Conservation (phyloP, 2,113 vertebrate species). For the Antennarius striatus region DNA sequence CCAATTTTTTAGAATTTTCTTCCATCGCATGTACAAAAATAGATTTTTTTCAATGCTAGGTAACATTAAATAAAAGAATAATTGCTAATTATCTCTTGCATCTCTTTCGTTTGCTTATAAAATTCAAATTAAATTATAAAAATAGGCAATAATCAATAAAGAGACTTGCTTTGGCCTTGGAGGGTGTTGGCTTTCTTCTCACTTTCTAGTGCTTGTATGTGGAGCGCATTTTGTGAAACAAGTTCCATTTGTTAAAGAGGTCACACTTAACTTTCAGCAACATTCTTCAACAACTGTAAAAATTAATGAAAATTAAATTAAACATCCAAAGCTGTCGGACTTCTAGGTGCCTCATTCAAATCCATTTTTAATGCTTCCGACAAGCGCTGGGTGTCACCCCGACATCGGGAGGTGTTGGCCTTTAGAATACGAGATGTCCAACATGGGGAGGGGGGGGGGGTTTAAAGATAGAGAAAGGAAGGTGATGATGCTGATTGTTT, state of each 20-base stretch:
- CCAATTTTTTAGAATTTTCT: no score
- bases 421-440: slow-evolving; percentile 13
- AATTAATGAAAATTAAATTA: slow-evolving; percentile 40
- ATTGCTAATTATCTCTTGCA: no score
- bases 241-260: background rate
- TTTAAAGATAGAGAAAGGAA: background rate
- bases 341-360: slow-evolving; percentile 30
- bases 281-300: slow-evolving; percentile 24
- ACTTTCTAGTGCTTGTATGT: background rate
- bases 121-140: no score
- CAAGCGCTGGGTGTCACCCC: slow-evolving; percentile 4
- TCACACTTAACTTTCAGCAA: slow-evolving; percentile 17
- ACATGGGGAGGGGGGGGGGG: background rate
- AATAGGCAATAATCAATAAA: no score
- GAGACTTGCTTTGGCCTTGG: no score
- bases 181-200: no score
- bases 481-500: slow-evolving; percentile 6
- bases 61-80: no score
- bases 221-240: slow-evolving; percentile 22
- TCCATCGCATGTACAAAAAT: no score
- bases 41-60: no score
- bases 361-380: slow-evolving; percentile 36
- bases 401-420: slow-evolving; percentile 19
- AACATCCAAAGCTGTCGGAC: slow-evolving; percentile 30
- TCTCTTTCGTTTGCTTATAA: no score